These are phyloP conservation scores for Channallabes apus DNA, from an alignment of 2,797 vertebrate genomes.

Conservation along the genomic window DNA sequence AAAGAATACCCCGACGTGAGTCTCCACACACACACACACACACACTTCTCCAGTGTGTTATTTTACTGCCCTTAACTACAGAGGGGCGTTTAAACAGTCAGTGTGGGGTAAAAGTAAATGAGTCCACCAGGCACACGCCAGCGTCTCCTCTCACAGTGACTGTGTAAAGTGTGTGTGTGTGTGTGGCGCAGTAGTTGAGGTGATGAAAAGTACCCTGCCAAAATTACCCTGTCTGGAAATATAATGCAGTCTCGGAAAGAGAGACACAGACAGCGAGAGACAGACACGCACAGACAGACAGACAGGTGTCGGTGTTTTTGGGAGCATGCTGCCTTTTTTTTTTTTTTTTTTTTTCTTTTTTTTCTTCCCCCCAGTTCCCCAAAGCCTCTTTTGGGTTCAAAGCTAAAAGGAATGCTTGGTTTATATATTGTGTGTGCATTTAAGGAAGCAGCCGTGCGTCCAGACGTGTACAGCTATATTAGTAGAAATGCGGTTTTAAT, in stretches of 20 bases:
- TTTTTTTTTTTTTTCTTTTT: not conserved
- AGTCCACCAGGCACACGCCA: not conserved
- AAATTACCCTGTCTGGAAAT: constrained; percentile 6
- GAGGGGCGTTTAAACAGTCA: not conserved
- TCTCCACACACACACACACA: constrained; percentile 17
- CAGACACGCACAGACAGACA: too few species aligned
- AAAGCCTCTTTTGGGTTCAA: not conserved
- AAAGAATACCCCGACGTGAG: constrained; percentile 85
- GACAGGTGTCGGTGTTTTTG: not conserved
- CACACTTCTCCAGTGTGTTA: not conserved
- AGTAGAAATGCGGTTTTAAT: not conserved
- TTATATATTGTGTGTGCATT: not conserved
- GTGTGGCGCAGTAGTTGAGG: constrained; percentile 9
- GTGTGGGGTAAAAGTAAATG: constrained; percentile 9
- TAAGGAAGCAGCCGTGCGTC: not conserved
- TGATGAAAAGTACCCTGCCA: constrained; percentile 3
- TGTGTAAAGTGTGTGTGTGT: constrained; percentile 17
- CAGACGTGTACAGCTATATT: not conserved
- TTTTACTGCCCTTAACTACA: constrained; percentile 5
- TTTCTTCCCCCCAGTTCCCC: not conserved
- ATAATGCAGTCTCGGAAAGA: constrained; percentile 19
- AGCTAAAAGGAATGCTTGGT: not conserved
- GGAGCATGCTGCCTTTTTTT: too few species aligned
- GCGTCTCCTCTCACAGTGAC: not conserved
- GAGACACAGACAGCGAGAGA: not conserved